Conservation (phyloP, 2,888 invertebrate species). For the Oeneis ivallda region DNA sequence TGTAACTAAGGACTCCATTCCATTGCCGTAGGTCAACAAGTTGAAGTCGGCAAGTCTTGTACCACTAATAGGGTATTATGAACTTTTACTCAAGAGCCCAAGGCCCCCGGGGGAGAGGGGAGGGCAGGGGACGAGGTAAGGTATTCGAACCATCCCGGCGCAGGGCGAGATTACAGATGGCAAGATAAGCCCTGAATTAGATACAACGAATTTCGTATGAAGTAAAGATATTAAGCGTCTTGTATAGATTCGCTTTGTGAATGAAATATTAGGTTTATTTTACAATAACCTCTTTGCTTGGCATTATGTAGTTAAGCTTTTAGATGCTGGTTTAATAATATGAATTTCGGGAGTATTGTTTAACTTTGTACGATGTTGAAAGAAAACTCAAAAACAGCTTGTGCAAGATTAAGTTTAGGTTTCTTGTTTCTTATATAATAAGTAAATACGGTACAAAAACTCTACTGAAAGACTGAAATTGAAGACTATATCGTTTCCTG, state of each 20-base stretch:
- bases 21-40: slow-evolving; percentile 43
- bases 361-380: slow-evolving; percentile 10
- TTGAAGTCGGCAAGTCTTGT: slow-evolving; percentile 60
- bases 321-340: slow-evolving; percentile 32
- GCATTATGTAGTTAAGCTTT: slow-evolving; percentile 46
- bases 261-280: slow-evolving; percentile 71
- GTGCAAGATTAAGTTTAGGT: neutral
- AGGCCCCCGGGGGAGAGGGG: slow-evolving; percentile 48
- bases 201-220: slow-evolving; percentile 79
- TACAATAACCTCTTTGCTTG: slow-evolving; percentile 56
- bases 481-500: too few relatives aligned
- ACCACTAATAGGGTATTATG: slow-evolving; percentile 79
- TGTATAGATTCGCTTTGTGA: slow-evolving; percentile 67
- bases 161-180: slow-evolving; percentile 77
- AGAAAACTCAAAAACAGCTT: neutral
- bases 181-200: slow-evolving; percentile 80
- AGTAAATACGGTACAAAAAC: too few relatives aligned
- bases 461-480: too few relatives aligned
- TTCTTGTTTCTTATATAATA: too few relatives aligned
- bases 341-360: slow-evolving; percentile 10
- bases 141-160: slow-evolving; percentile 67
- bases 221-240: slow-evolving; percentile 71
- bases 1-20: slow-evolving; percentile 35
- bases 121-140: slow-evolving; percentile 46
- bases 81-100: slow-evolving; percentile 69